phyloP scores from a whole-genome alignment of 2,888 invertebrate genomes.

The Polyploca ridens region DNA sequence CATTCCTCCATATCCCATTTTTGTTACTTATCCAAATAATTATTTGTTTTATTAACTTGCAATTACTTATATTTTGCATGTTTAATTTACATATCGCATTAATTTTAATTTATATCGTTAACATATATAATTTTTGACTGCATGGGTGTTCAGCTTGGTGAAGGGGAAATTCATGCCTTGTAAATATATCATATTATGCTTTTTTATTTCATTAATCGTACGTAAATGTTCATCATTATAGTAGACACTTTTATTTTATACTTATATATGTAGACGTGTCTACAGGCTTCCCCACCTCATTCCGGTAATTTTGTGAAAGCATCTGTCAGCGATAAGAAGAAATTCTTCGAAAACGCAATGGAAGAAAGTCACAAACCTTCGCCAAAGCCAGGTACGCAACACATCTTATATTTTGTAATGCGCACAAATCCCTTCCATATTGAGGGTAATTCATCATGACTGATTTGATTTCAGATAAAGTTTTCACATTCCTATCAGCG shows the following conservation, averaged over 20 bases:
- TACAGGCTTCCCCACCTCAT: constrained; percentile 87
- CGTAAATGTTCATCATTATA: constrained; percentile 33
- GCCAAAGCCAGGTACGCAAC: constrained; percentile 89
- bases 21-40: constrained; percentile 60
- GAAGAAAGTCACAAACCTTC: constrained; percentile 95
- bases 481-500: constrained; percentile 96
- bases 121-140: constrained; percentile 61
- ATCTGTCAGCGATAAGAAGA: constrained; percentile 96
- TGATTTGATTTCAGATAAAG: constrained; percentile 89
- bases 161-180: constrained; percentile 72
- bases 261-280: constrained; percentile 36
- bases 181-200: constrained; percentile 74
- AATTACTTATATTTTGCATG: constrained; percentile 81
- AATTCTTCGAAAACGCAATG: constrained; percentile 98
- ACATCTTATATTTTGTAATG: neutral
- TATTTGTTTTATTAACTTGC: constrained; percentile 71
- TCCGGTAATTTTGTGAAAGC: constrained; percentile 91
- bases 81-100: constrained; percentile 62
- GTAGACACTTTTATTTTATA: constrained; percentile 18
- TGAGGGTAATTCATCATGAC: neutral
- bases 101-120: constrained; percentile 58
- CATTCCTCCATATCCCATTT: constrained; percentile 67
- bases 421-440: neutral
- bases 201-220: constrained; percentile 63
- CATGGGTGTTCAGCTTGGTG: constrained; percentile 79